Base-by-base conservation (phyloP, 2,888 invertebrate species). In the Drosophila koepferae region DNA sequence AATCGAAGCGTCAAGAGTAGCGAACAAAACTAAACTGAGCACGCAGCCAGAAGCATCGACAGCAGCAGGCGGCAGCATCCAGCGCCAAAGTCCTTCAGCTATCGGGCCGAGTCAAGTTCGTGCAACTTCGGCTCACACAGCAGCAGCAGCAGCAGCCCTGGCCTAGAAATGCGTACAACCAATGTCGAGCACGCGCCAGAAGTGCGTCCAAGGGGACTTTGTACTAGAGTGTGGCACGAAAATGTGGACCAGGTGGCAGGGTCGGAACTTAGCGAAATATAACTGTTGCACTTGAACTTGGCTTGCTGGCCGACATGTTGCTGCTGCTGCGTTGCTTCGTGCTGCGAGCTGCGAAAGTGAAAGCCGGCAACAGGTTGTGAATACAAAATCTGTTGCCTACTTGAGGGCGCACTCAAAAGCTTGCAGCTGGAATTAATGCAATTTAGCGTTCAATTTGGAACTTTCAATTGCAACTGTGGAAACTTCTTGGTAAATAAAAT, bases 281-380 rank as follows among this genome's bases (percentile, higher is more conserved):
- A 77, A 80, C 74, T 78, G 77, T 82, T 91, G 91, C 90, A 91
- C 91, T 91, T 91, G 89, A 91, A 91, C 91, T 89, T 88, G 81
- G 70, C 63, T 73, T 69, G 64, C 36, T 56, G 77, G 81, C 71
- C 82, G 74, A 64, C 60, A 67, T 23, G 41, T 64, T 63, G 63
- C 20, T 28, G 53, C 23, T 23, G 53, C 3, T n/a, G 66, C 41
- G 49, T 66, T 71, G 69, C 67, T 63, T 63, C 59, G 46, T 59
- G 56, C n/a, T 38, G 63, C n/a, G 48, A 59, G 54, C 62, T 66
- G 65, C 58, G 89, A 90, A 90, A 88, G 86, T 89, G 88, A 88
- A 86, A 88, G 83, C 73, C 86, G 74, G 88, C 86, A 86, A 86
- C 90, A 89, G 90, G 90, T 86, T 74, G 78, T 66, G 70, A 55